These are phyloP conservation scores for Poeciliopsis prolifica DNA, from an alignment of 2,113 vertebrate genomes.

Conservation along the genomic window DNA sequence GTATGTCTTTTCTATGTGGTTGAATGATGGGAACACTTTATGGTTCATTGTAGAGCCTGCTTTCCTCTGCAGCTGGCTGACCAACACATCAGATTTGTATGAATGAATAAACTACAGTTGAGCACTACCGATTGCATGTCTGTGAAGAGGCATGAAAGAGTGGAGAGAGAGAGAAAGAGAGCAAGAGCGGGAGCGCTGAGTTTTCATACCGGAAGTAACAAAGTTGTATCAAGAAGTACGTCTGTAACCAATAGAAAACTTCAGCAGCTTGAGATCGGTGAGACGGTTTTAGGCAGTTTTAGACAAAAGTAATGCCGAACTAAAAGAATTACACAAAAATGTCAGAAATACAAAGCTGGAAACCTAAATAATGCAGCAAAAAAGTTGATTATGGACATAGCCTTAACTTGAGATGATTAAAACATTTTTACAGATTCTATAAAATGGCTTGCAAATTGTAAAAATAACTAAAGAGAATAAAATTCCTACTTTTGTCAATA, in stretches of 20 bases:
- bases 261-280: no score
- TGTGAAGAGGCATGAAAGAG: background rate
- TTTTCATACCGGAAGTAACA: no score
- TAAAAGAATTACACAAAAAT: no score
- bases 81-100: slow-evolving; percentile 68
- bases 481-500: no score
- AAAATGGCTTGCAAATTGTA: background rate
- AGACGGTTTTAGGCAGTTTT: no score
- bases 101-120: slow-evolving; percentile 80
- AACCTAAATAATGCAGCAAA: no score
- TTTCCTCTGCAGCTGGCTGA: slow-evolving; percentile 68
- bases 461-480: background rate
- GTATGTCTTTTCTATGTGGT: slow-evolving; percentile 76
- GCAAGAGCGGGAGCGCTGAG: no score
- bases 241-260: no score
- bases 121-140: slow-evolving; percentile 36
- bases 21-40: slow-evolving; percentile 71
- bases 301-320: no score
- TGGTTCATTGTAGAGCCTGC: slow-evolving; percentile 66
- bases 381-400: background rate
- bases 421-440: background rate
- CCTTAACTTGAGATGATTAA: background rate
- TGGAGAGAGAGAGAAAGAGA: no score
- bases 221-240: no score
- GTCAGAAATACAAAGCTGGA: no score